Base-by-base conservation (phyloP, 2,797 vertebrate genomes). In the Helarctos malayanus region DNA sequence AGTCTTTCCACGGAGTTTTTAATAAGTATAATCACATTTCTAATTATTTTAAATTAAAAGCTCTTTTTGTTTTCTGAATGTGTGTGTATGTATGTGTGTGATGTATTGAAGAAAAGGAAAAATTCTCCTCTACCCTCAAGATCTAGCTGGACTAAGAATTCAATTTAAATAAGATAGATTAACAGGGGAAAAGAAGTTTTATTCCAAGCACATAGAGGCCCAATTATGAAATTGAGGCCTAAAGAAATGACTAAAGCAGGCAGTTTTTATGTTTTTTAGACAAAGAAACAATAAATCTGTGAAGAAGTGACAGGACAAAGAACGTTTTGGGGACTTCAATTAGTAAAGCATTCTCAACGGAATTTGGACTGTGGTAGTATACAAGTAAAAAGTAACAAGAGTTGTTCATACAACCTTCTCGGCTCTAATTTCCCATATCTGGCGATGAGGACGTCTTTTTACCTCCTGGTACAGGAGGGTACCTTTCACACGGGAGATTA, bases 41-140 rank as follows among this genome's bases (percentile, higher is more conserved):
- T 88, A 83, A 59, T 54, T 54, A 57, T 91, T 95, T 91, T 47
- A 32, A 78, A 83, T 85, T 52, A 47, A 81, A 95, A 92, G 25
- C 4, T 49, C 2, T 63, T 57, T 91, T 49, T 71, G 23, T 63
- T 78, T 4, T 54, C n/a, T 68, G 47, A 59, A 49, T 81, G 45
- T 3, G 2, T 45, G 45, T 47, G 12, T 19, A 23, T 65, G 49
- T 38, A 29, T 75, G 25, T 85, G 16, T 63, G 9, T 79, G 73
- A 27, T 32, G 1, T 49, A 27, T 11, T 32, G 45, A 75, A 32
- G 27, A 45, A 29, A 75, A 49, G 73, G 45, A 75, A 75, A 29
- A 75, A 32, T 75, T 75, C 45, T 49, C 45, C 8, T 49, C 16
- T 75, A 32, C 45, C 45, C 45, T 75, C 45, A 75, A 75, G 73